Percentiles rank a stretch among this genome's conserved stretches.
Conservation (phyloP, 2,113 vertebrate genomes). For the Pomatostomus ruficeps region DNA sequence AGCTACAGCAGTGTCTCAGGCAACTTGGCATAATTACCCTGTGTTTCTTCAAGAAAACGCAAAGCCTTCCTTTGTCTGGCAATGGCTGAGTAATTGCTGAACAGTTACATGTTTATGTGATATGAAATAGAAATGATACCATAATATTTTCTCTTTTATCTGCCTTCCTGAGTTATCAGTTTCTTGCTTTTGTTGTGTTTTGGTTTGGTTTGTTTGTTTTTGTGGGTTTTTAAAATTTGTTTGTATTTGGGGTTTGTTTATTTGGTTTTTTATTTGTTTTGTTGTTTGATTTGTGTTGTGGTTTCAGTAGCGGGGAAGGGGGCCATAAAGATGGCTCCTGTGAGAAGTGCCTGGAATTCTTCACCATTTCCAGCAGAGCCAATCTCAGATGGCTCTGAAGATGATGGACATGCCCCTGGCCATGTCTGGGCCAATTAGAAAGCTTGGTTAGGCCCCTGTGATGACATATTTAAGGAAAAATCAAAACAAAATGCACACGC, state of each 20-base stretch:
- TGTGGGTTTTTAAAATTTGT: neutral
- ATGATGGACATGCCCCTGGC: too few species aligned
- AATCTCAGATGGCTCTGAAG: too few species aligned
- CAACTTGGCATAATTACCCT: slow-evolving; percentile 8
- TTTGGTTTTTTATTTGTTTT: neutral
- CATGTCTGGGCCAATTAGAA: too few species aligned
- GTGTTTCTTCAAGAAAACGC: slow-evolving; percentile 6
- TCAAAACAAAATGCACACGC: too few species aligned
- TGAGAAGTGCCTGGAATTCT: too few species aligned
- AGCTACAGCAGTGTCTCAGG: neutral
- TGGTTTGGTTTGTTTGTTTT: neutral
- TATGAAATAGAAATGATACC: neutral
- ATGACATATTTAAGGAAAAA: too few species aligned
- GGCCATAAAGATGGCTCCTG: too few species aligned
- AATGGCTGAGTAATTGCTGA: slow-evolving; percentile 5
- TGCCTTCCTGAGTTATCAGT: neutral
- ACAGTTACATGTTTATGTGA: neutral
- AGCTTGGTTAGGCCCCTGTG: too few species aligned
- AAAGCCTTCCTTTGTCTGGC: slow-evolving; percentile 16
- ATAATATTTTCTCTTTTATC: neutral
- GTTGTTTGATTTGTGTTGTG: neutral
- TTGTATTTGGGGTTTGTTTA: neutral
- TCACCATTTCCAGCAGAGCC: too few species aligned
- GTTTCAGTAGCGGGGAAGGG: too few species aligned
- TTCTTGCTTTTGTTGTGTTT: neutral